Percentiles rank a stretch among this genome's conserved stretches.
Conservation (phyloP, 2,113 vertebrate species). For the Lathamus discolor region DNA sequence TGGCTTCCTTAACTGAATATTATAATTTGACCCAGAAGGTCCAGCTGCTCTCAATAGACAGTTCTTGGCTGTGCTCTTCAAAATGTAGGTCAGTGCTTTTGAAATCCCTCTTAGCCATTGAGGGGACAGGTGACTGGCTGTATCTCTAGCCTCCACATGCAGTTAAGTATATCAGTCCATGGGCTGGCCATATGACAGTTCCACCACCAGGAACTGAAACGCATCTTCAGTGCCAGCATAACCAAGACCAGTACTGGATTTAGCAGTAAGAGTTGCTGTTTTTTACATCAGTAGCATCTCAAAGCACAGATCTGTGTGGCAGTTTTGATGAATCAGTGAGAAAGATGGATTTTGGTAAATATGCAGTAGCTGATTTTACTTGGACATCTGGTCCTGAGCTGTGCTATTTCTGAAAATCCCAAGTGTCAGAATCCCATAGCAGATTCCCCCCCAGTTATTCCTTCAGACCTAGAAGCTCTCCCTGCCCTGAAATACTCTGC, state of each 20-base stretch:
- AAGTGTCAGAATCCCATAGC: neutral
- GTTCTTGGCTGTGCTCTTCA: neutral
- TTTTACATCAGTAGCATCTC: neutral
- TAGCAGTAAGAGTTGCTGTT: neutral
- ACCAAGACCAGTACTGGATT: constrained; percentile 21
- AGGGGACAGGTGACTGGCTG: constrained; percentile 43
- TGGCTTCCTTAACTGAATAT: neutral
- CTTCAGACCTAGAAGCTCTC: neutral
- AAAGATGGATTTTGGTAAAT: neutral
- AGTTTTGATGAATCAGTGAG: neutral
- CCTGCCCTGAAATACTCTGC: neutral
- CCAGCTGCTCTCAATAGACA: neutral
- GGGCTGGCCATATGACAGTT: neutral
- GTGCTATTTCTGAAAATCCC: neutral
- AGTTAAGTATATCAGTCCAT: neutral
- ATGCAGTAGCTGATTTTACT: neutral
- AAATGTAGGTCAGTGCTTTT: constrained; percentile 44
- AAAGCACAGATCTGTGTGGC: neutral
- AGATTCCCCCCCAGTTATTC: neutral
- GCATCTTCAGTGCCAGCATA: neutral
- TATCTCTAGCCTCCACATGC: constrained; percentile 21
- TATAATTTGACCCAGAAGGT: constrained; percentile 23
- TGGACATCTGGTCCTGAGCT: neutral
- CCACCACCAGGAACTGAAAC: constrained; percentile 1
- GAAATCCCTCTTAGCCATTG: neutral